Base-by-base conservation (phyloP, 1,140 invertebrate genomes). In the Heterodera schachtii region DNA sequence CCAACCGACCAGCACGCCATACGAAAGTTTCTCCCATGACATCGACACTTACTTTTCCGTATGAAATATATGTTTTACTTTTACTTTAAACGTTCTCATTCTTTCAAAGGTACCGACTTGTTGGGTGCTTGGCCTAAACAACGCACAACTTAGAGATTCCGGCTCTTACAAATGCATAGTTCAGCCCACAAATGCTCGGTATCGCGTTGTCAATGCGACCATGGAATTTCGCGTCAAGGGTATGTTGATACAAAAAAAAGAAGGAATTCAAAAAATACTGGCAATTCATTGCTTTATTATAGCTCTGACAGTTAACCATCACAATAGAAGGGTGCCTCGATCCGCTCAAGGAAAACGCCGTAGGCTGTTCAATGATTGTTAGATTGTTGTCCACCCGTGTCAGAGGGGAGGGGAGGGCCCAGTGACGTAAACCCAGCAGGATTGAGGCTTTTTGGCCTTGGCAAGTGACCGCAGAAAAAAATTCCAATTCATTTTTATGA, bases 141-240 rank as follows among this genome's bases (percentile, higher is more conserved):
- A 82, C 73, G 81, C 73, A 3, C 84, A 86, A 60, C 16, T 80
- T 19, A 76, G 79, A 13, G 85, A 87, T 84, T 73, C 80, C 41
- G 86, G 86, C 66, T 71, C 67, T 31, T 87, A 87, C 73, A 75
- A 77, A 70, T 88, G 87, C 49, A 77, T 87, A 9, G 86, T 90
- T 2, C 86, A 90, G 46, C 81, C 88, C 11, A 57, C 57, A 67
- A 80, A 67, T 52, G 73, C 84, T n/a, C 76, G 74, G 16, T 84
- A 82, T 44, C 79, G 78, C 49, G 64, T 81, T 44, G 71, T 90
- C 43, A 89, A 88, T 80, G 77, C 81, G 41, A 87, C 87, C 21
- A 86, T 90, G 78, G 79, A 84, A 46, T 88, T 89, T 76, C 41
- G 75, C n/a, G 87, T 89, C 67, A 90, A 89, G 86, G 84, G 87